These are phyloP conservation scores for Morpho helenor DNA, from an alignment of 2,888 invertebrate species.

Conservation along the genomic window DNA sequence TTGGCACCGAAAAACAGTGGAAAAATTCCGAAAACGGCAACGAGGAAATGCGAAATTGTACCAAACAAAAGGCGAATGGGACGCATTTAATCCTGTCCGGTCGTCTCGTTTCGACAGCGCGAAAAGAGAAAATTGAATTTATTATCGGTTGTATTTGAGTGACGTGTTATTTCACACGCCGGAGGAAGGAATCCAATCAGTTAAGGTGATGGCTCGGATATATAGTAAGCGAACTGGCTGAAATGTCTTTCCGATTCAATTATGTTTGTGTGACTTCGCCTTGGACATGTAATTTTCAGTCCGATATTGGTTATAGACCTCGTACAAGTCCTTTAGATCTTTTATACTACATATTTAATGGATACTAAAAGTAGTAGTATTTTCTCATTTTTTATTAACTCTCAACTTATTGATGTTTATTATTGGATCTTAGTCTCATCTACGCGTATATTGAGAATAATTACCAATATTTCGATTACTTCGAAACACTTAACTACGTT, in stretches of 20 bases:
- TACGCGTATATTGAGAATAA: no score
- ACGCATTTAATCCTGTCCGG: constrained; percentile 73
- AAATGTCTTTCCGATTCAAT: constrained; percentile 56
- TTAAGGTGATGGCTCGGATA: constrained; percentile 54
- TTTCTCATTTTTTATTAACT: no score
- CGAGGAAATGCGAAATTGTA: constrained; percentile 50
- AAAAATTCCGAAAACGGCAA: constrained; percentile 42
- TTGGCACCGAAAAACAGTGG: constrained; percentile 35
- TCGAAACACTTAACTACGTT: no score
- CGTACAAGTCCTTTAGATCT: background rate
- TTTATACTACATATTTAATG: background rate
- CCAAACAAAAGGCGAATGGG: constrained; percentile 71
- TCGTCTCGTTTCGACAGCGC: constrained; percentile 53
- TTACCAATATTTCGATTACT: no score
- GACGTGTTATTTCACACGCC: constrained; percentile 77
- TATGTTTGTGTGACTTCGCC: constrained; percentile 18
- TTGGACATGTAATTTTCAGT: constrained; percentile 17
- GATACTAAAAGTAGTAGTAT: background rate
- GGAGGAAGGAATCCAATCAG: constrained; percentile 62
- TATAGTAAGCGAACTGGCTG: constrained; percentile 49
- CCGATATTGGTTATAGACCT: constrained; percentile 13
- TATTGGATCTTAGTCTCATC: no score
- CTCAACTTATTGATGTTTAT: no score
- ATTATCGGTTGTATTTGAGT: constrained; percentile 76
- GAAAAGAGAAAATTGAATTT: constrained; percentile 75